Base-by-base conservation (phyloP, 2,888 invertebrate genomes). In the Carabus problematicus region DNA sequence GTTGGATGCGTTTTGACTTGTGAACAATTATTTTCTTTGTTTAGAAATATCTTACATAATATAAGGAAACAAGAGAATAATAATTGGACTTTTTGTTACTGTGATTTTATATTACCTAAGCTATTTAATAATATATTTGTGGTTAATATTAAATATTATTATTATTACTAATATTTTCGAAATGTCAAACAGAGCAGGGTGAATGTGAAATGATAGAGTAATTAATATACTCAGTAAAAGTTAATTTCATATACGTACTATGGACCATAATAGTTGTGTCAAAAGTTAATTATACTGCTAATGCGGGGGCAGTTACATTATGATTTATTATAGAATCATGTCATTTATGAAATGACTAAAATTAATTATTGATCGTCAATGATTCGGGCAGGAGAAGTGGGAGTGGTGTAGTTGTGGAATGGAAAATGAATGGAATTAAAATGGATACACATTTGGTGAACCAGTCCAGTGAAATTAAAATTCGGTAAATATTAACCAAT, bases 401-500 rank as follows among this genome's bases (percentile, higher is more conserved):
- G 1, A 3, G n/a, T 6, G 3, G 16, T 16, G 16, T 14, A 14
- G 16, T 60, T 43, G 9, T 43, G 59, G 43, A 42, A 14, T 43
- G 18, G 16, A 60, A 14, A 60, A 19, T 12, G 47, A 60, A 59
- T 59, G 43, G 45, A 60, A 45, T 60, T 60, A 43, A 19, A 45
- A 18, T 60, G 47, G 8, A 45, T 19, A 43, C 18, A 9, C 29
- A 19, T n/a, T 45, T 18, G 58, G 41, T 14, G 11, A 59, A n/a
- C 43, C 18, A 16, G 45, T 43, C 45, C 45, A 43, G 19, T 60
- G 60, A 60, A 60, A 60, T 60, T 60, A 60, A 60, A 60, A 60
- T 45, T 45, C 29, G 43, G 60, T 60, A 42, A 60, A 60, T 60
- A 60, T 45, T 8, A 60, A 60, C 45, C 60, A 60, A 60, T 60